Base-by-base conservation (phyloP, 2,797 vertebrate genomes). In the Nasua narica region DNA sequence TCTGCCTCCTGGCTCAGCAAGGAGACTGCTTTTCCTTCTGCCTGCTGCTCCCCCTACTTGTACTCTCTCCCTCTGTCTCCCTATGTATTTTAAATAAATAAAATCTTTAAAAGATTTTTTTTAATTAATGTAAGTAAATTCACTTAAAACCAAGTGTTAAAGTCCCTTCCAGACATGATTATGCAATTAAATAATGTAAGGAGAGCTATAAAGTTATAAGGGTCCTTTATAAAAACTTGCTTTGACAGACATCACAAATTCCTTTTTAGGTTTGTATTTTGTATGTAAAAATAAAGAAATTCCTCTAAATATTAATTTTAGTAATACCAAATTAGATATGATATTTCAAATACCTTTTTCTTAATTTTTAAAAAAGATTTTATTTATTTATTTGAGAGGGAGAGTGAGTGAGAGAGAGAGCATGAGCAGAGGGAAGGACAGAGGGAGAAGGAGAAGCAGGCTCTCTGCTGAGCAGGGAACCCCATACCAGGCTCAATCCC, bases 281-380 rank as follows among this genome's bases (percentile, higher is more conserved):
- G 40, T 81, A 15, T 76, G 65, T 48, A 48, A 40, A 60, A 76
- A 83, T 29, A 85, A 87, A 87, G 8, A 35, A 87, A 48, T 19
- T 50, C 19, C 40, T 93, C 60, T 29, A 74, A 74, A 79, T 91
- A 95, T 16, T 72, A 87, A 90, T 87, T 67, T 10, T 48, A 88
- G 65, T 21, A 46, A 48, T 82, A 69, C 8, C 27, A 87, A 89
- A 62, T 84, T 29, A 88, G n/a, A 86, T 5, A 83, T n/a, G 5
- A 23, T 92, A 86, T 93, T 72, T 83, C 50, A 94, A 89, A 48
- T 21, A 87, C 32, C 79, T 91, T 79, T 93, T 62, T 35, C 18
- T 35, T 67, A 65, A 62, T 62, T 62, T 62, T 62, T 62, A 62
- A n/a, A 62, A 62, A 58, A n/a, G 14, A 62, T 16, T 62, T 62